Conservation (phyloP, 1,140 invertebrate genomes). For the Drosophila eugracilis region DNA sequence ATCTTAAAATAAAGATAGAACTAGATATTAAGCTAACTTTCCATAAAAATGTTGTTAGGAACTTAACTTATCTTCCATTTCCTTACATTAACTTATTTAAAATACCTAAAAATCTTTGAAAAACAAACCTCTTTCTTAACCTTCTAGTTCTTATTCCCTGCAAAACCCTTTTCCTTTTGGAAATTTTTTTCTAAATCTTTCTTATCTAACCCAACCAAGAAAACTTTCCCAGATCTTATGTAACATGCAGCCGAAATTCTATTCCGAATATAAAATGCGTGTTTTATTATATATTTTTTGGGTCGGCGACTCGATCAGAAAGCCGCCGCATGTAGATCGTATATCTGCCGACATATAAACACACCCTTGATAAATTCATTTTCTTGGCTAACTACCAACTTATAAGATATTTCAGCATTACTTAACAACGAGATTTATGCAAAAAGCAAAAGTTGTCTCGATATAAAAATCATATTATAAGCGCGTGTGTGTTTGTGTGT, state of each 20-base stretch:
- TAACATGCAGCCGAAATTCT: conserved; percentile 34
- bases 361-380: conserved; percentile 53
- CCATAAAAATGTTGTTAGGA: too few relatives aligned
- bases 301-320: conserved; percentile 32
- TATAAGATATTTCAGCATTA: conserved; percentile 66
- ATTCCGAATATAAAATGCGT: conserved; percentile 35
- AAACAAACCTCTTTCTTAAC: too few relatives aligned
- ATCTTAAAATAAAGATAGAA: too few relatives aligned
- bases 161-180: background rate
- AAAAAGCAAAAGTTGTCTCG: conserved; percentile 34
- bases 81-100: too few relatives aligned
- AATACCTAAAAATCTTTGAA: too few relatives aligned
- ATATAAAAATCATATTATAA: conserved; percentile 33
- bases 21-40: too few relatives aligned
- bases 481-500: conserved; percentile 2
- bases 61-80: too few relatives aligned
- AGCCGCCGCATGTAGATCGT: conserved; percentile 21
- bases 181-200: background rate
- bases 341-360: conserved; percentile 39
- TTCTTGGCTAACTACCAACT: conserved; percentile 75
- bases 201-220: conserved; percentile 1
- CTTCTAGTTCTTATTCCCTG: background rate
- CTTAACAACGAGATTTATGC: conserved; percentile 75
- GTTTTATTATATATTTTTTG: conserved; percentile 20
- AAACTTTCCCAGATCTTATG: conserved; percentile 28